Base-by-base conservation (phyloP, 37 sponge, comb jelly and placozoan genomes). In the Lycopodina hypogea region DNA sequence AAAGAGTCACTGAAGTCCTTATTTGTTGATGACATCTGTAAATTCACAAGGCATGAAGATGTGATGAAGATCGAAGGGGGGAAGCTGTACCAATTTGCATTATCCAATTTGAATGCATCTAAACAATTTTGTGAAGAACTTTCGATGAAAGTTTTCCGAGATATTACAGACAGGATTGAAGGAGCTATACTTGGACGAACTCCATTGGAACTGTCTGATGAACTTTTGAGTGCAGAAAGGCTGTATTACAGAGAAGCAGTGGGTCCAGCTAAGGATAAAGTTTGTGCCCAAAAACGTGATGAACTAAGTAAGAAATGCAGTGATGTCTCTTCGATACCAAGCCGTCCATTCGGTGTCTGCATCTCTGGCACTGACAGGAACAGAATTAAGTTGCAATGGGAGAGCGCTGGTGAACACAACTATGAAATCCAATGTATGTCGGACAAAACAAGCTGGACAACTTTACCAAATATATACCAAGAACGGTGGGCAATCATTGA, bases 181-280 rank as follows among this genome's bases (percentile, higher is more conserved):
- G 60, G 6, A 28, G 60, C 60, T 12, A 59, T 6, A 6, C 4
- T 59, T 18, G 12, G 4, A 59, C 60, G 28, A 17, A 6, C 18
- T 59, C n/a, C 60, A 28, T 3, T 59, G 4, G 60, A 59, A 17
- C 28, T 59, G 28, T 28, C 28, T 3, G 15, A 59, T 59, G 60
- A 59, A 17, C 28, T 28, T 59, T 59, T 59, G 12, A 3, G 28
- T 28, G 60, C 60, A 59, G 68, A 67, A 15, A 67, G 38, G 15
- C 28, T 30, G 7, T 67, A 67, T 67, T 35, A 36, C 38, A 35
- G 38, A 21, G 68, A 67, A 67, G 35, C 68, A 30, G 15, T 67
- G 3, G 68, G 68, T 30, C 68, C 68, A 8, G 68, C 68, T 36
- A 67, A 67, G 38, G 15, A 67, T 35, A 36, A 67, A 15, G 68